Evolutionary conservation across 2,797 vertebrate genomes (phyloP), one percentile per base, ranked within the genome.

Genomic region (Allobates femoralis): DNA sequence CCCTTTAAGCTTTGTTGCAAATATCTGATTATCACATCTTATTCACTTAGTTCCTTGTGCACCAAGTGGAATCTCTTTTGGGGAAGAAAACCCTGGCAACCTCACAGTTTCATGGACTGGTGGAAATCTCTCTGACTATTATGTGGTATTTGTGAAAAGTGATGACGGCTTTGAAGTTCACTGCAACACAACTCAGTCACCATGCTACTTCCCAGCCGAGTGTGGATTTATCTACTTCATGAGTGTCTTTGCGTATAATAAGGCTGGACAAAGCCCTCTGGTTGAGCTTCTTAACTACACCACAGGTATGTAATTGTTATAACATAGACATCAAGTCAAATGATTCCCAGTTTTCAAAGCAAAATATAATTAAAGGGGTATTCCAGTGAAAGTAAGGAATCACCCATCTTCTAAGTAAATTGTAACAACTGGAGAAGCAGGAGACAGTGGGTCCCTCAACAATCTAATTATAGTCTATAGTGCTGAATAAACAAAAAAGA

Each of bases 151-250:
- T 90, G 94, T 98, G 88, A 97, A 96, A 91, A 95, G 93, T 0
- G 93, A 94, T 0, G 96, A 96, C 1, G 96, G 96, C 15, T 87
- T 90, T 2, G 96, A 97, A 90, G 91, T 93, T 7, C 93, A 88
- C 77, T 98, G 96, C 91, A 97, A 97, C 89, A 96, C 96, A 26
- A 96, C 95, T 10, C 71, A 80, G 86, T 95, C 90, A 82, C 94
- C 85, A 71, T 99, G 97, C 89, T 89, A 88, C 89, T 98, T 94
- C 90, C 90, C 89, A 78, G 97, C 96, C 0, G 89, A 92, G 64
- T 99, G 98, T 23, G 97, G 98, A 80, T 96, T 96, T 94, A 97
- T 95, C 0, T 98, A 96, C 84, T 94, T 97, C 88, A 93, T 97
- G 89, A 96, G 93, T 67, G 95, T 97, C 84, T 96, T 95, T 28